Percentiles rank a stretch among this genome's conserved stretches.
Conservation (phyloP, 1,140 invertebrate species). For the Anastrepha ludens region DNA sequence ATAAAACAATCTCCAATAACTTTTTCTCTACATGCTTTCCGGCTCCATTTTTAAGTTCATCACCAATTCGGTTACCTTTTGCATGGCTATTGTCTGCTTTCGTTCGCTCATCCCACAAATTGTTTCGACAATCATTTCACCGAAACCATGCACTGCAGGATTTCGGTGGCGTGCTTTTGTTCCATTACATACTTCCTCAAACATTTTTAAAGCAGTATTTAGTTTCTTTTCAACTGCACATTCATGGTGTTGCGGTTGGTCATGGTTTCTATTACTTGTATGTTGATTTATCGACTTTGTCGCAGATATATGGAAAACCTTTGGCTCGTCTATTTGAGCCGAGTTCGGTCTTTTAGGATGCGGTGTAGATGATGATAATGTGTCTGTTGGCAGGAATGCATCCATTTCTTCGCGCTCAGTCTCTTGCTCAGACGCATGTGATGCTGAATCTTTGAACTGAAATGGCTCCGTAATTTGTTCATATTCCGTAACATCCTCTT, state of each 20-base stretch:
- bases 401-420: neutral
- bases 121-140: conserved; percentile 48
- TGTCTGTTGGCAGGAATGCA: neutral
- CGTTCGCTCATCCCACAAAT: conserved; percentile 30
- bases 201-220: neutral
- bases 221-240: neutral
- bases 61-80: conserved; percentile 40
- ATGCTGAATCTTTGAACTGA: neutral
- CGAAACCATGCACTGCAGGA: conserved; percentile 38
- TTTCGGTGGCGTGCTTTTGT: neutral
- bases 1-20: no score
- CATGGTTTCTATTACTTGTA: neutral
- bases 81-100: conserved; percentile 48
- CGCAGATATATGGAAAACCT: neutral
- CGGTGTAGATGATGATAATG: neutral
- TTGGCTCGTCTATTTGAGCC: neutral
- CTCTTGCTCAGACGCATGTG: neutral
- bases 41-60: conserved; percentile 43
- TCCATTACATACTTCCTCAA: neutral
- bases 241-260: neutral
- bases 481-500: neutral
- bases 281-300: neutral
- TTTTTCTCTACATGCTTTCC: neutral
- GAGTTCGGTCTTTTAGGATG: neutral
- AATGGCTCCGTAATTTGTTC: neutral